A percentile compares a stretch with the other conserved stretches of the same genome.
Evolutionary conservation across 2,797 vertebrate species (phyloP).

Genomic region (Lophius americanus): DNA sequence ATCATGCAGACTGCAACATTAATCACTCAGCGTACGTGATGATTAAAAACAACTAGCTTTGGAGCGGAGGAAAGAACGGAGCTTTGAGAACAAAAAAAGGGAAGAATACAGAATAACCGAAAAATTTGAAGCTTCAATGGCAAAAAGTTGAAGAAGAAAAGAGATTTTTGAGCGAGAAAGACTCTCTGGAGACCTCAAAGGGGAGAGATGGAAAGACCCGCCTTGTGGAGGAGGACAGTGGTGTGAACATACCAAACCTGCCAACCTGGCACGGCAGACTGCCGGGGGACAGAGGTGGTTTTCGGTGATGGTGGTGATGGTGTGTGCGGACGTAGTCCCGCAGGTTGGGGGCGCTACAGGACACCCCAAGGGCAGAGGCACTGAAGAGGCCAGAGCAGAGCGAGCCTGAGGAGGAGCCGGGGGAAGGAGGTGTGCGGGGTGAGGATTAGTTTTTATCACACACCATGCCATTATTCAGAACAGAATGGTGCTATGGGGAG

Average conservation of each 20-base stretch:
- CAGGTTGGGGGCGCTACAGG: slow-evolving; percentile 97
- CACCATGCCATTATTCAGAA: slow-evolving; percentile 66
- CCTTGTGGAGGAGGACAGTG: slow-evolving; percentile 15
- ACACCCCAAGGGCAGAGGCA: slow-evolving; percentile 94
- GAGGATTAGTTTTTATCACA: slow-evolving; percentile 78
- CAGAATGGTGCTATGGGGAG: slow-evolving; percentile 19
- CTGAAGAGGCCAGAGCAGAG: slow-evolving; percentile 97
- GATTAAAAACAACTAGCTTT: not conserved
- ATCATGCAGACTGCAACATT: slow-evolving; percentile 12
- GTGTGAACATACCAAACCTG: slow-evolving; percentile 92
- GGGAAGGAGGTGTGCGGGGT: slow-evolving; percentile 36
- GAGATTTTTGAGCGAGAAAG: slow-evolving; percentile 8
- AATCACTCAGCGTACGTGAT: slow-evolving; percentile 20
- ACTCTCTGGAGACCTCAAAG: not conserved
- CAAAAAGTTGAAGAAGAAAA: not conserved
- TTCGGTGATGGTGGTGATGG: slow-evolving; percentile 87
- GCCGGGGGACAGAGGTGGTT: slow-evolving; percentile 89
- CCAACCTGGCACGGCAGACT: slow-evolving; percentile 91
- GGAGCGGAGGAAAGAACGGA: slow-evolving; percentile 17
- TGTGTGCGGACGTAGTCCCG: slow-evolving; percentile 93
- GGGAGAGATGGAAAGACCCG: slow-evolving; percentile 3
- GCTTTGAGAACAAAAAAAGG: not conserved
- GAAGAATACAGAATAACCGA: slow-evolving; percentile 1
- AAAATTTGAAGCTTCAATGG: not conserved
- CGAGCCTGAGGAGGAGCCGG: slow-evolving; percentile 85